Evolutionary conservation across 1,140 invertebrate species (phyloP).

Genomic region (Caenorhabditis latens): DNA sequence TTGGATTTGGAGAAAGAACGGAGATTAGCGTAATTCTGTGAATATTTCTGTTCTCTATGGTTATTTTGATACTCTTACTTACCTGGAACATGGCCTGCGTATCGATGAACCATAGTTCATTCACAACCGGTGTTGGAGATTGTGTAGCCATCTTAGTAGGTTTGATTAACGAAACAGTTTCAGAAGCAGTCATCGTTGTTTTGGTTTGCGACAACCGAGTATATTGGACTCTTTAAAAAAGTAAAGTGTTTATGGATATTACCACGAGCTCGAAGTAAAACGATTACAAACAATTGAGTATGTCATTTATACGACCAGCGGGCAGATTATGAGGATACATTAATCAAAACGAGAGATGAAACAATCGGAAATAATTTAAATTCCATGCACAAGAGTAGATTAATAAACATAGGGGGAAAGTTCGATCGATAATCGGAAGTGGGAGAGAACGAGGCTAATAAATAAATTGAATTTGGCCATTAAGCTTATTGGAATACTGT

Average conservation of each 20-base stretch:
- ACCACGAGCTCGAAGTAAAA: background rate
- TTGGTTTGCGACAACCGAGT: background rate
- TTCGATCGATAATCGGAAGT: slow-evolving; percentile 8
- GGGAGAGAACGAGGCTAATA: background rate
- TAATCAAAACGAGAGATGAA: background rate
- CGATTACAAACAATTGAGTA: background rate
- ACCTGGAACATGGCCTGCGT: slow-evolving; percentile 52
- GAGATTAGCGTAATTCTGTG: slow-evolving; percentile 25
- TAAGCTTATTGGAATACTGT: background rate
- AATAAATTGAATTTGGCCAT: slow-evolving; percentile 21
- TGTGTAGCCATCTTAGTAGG: slow-evolving; percentile 10
- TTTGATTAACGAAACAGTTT: slow-evolving; percentile 3
- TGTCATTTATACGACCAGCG: slow-evolving; percentile 52
- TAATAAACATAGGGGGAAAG: background rate
- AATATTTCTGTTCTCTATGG: background rate
- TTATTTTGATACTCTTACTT: background rate
- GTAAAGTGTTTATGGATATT: background rate
- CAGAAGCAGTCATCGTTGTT: background rate
- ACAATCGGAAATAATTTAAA: background rate
- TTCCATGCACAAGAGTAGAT: background rate
- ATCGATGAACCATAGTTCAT: slow-evolving; percentile 56
- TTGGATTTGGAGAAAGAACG: slow-evolving; percentile 13
- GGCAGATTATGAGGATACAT: background rate
- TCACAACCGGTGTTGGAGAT: background rate
- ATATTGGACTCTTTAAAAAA: background rate